A percentile compares a stretch with the other conserved stretches of the same genome.
phyloP scores from a whole-genome alignment of 2,113 vertebrate species.

The Megaleporinus macrocephalus region DNA sequence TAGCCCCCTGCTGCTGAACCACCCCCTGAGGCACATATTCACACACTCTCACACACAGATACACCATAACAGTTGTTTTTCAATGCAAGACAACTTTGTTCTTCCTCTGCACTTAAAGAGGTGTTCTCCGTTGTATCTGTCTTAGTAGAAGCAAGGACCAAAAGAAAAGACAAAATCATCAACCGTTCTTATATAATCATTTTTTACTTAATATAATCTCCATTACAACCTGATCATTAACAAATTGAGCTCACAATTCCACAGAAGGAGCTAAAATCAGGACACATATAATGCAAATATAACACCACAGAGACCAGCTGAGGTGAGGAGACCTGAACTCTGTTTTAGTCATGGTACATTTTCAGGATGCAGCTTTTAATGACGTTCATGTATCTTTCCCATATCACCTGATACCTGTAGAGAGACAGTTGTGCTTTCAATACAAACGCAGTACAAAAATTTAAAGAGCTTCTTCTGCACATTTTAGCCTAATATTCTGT shows the following conservation, averaged over 20 bases:
- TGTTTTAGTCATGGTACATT: slow-evolving; percentile 83
- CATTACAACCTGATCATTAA: background rate
- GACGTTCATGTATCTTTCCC: slow-evolving; percentile 90
- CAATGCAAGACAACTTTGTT: slow-evolving; percentile 12
- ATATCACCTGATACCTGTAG: slow-evolving; percentile 84
- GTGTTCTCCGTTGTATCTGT: background rate
- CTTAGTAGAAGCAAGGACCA: background rate
- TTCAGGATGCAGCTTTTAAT: slow-evolving; percentile 87
- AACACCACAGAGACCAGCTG: background rate
- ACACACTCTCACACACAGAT: slow-evolving; percentile 9
- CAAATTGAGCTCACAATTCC: background rate
- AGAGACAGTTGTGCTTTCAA: slow-evolving; percentile 21
- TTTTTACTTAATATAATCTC: background rate
- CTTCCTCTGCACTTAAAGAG: background rate
- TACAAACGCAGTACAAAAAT: background rate
- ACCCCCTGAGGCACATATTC: slow-evolving; percentile 31
- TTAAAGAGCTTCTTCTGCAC: background rate
- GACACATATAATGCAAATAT: no score
- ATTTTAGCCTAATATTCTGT: background rate
- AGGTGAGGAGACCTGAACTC: background rate
- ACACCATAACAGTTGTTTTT: slow-evolving; percentile 28
- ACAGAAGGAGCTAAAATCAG: background rate
- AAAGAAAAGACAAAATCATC: background rate
- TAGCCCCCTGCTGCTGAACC: slow-evolving; percentile 49
- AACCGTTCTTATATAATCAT: background rate